phyloP scores from a whole-genome alignment of 2,888 invertebrate genomes.

The Autographa gamma region DNA sequence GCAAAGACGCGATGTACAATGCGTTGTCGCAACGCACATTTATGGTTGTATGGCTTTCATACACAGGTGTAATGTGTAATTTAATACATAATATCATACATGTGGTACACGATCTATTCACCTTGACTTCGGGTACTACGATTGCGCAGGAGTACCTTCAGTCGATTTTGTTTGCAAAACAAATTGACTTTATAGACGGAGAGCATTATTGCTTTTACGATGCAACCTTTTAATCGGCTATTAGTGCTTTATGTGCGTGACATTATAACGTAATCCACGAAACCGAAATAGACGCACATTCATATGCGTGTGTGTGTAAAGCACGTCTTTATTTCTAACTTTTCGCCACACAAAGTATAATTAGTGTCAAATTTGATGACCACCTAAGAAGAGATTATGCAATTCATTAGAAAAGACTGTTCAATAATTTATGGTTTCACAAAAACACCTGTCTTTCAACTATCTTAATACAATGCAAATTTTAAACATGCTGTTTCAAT shows the following conservation, averaged over 20 bases:
- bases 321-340: not conserved
- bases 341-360: slow-evolving; percentile 4
- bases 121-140: slow-evolving; percentile 70
- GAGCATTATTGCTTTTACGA: slow-evolving; percentile 30
- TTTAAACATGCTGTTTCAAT: not conserved
- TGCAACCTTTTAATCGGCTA: slow-evolving; percentile 49
- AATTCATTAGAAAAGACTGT: not conserved
- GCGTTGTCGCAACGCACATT: slow-evolving; percentile 63
- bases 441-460: slow-evolving; percentile 1
- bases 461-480: slow-evolving; percentile 1
- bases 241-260: slow-evolving; percentile 44
- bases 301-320: not conserved
- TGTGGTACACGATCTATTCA: slow-evolving; percentile 60
- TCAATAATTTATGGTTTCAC: not conserved
- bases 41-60: slow-evolving; percentile 58
- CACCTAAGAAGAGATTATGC: slow-evolving; percentile 4
- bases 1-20: slow-evolving; percentile 59
- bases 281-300: slow-evolving; percentile 36
- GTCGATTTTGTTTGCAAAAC: slow-evolving; percentile 56
- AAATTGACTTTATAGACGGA: slow-evolving; percentile 34
- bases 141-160: slow-evolving; percentile 59
- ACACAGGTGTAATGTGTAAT: slow-evolving; percentile 66
- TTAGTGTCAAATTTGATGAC: not conserved
- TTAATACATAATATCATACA: slow-evolving; percentile 72
- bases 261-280: slow-evolving; percentile 44